These are phyloP conservation scores for Ataeniobius toweri DNA, from an alignment of 2,797 vertebrate genomes.

Conservation along the genomic window DNA sequence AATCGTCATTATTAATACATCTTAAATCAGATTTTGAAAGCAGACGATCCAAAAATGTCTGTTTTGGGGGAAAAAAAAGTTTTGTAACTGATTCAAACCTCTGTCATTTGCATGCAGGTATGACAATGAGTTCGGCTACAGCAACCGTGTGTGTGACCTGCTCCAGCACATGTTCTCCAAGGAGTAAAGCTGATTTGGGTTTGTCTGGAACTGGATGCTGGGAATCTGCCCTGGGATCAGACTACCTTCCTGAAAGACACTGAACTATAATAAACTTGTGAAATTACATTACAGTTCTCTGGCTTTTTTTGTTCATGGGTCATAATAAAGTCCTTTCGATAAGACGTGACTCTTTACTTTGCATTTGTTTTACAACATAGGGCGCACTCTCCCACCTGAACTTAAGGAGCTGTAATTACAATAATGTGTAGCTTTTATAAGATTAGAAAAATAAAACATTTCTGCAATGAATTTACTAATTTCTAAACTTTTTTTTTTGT, in stretches of 20 bases:
- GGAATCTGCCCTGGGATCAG: conserved; percentile 17
- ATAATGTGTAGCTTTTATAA: not conserved
- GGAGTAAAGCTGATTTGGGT: conserved; percentile 77
- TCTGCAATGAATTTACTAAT: not conserved
- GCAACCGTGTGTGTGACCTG: conserved; percentile 91
- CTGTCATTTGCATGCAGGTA: conserved; percentile 79
- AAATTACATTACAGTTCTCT: not conserved
- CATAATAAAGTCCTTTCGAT: not conserved
- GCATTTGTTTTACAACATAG: not conserved
- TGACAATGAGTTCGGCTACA: conserved; percentile 94
- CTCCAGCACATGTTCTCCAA: conserved; percentile 87
- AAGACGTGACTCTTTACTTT: not conserved
- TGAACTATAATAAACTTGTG: conserved; percentile 19
- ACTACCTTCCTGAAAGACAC: conserved; percentile 2
- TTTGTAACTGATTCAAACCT: not conserved
- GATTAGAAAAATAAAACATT: not conserved
- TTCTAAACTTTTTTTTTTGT: too few species aligned
- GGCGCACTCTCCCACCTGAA: not conserved
- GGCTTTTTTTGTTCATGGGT: not conserved
- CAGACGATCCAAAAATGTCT: not conserved
- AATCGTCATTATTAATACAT: not conserved
- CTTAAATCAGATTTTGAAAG: not conserved
- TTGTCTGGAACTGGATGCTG: conserved; percentile 25
- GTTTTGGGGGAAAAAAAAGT: not conserved
- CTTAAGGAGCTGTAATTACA: too few species aligned